Evolutionary conservation across 2,888 invertebrate species (phyloP), one percentile per base, ranked within the genome.

Genomic region (Archips xylosteana): DNA sequence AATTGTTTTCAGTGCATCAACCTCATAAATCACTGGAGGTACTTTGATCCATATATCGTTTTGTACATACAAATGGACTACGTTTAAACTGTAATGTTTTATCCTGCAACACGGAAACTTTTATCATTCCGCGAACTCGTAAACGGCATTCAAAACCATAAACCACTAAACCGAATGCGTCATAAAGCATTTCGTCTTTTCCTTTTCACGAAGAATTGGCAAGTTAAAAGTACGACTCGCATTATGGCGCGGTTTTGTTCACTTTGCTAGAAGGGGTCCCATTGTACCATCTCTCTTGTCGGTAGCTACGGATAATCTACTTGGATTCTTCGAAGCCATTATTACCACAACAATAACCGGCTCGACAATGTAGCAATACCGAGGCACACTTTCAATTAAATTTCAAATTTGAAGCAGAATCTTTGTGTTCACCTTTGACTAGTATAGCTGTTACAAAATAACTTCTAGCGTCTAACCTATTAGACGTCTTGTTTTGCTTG

Each of bases 261-360:
- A 78, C 80, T 82, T 80, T 78, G 80, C 78, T 80, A 80, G 81
- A 80, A 83, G 79, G 79, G 82, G 80, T 78, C 65, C 85, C 75
- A 85, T 89, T 89, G 89, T 89, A 80, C 77, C 79, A 79, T 80
- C 79, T 80, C 82, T 82, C 80, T 81, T 79, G 78, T 83, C 82
- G 80, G 70, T 63, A 45, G 67, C 72, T 72, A 57, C 32, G 81
- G 83, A 84, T 87, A 87, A 88, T 86, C 84, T 84, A 83, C 84
- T 83, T 82, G 83, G 83, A 82, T 85, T 84, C 85, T 82, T 80
- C 78, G 77, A 75, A 76, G 83, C 85, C 83, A 87, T 89, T 89
- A 89, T 87, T 87, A 81, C 83, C 81, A 81, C 83, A 85, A 86
- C 85, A 87, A 89, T 89, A 89, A 89, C 87, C 87, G 81, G 80